Evolutionary conservation across 1,140 invertebrate genomes (phyloP), one percentile per base, ranked within the genome.

Genomic region (Drosophila sturtevanti): DNA sequence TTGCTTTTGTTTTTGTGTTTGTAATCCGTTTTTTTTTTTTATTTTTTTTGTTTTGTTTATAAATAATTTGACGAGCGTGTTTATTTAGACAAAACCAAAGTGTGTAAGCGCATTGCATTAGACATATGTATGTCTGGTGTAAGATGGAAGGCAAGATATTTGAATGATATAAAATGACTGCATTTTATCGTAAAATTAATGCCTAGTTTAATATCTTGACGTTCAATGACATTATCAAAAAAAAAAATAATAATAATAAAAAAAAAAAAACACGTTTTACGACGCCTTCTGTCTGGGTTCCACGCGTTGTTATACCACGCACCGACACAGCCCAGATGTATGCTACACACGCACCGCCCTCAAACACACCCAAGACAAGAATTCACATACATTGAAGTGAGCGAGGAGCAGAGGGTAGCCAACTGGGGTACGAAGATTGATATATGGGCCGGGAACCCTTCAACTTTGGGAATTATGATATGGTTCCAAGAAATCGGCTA

Each of bases 71-170:
- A 58, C 70, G 84, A 84, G 84, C 77, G 79, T 87, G 69, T 74
- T 90, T 86, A 82, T 90, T 86, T 80, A 68, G 81, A 65, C 60
- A 63, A 68, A 69, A 79, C 56, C 68, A 67, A 77, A 81, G 81
- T 86, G 48, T 90, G 79, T 79, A 79, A 85, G 72, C 81, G 85
- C 70, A 80, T 76, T 68, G 44, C 24, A 72, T 16, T 16, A 16
- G 9, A 16, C 9, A 56, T 65, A 5, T 22, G 34, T 34, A 10
- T 38, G 1, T 48, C 41, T 48, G 10, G 7, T 18, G 16, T 1
- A 18, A 41, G 4, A 5, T 9, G 18, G 7, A 16, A 1, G 38
- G 16, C 34, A 41, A 21, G 24, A 14, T 16, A 27, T 48, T 16
- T 22, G 59, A 38, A 44, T 54, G 22, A 51, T 10, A 68, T 44